Conservation (phyloP, 2,888 invertebrate species). For the Drosophila eohydei region DNA sequence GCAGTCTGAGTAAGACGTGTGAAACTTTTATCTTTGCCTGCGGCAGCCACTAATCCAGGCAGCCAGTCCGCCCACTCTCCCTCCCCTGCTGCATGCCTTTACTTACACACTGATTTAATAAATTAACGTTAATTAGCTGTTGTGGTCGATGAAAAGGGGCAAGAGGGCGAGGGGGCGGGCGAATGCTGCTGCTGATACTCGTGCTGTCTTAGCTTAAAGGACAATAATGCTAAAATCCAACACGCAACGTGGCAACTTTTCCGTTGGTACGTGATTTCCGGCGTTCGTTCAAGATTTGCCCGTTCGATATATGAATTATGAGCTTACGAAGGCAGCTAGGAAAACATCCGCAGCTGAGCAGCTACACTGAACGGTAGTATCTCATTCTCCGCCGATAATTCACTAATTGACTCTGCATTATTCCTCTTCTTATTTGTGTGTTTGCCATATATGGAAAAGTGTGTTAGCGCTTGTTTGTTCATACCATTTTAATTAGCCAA, state of each 20-base stretch:
- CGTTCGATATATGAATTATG: conserved; percentile 74
- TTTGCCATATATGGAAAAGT: conserved; percentile 6
- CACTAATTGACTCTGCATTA: conserved; percentile 47
- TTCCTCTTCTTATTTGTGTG: background rate
- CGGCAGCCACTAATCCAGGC: conserved; percentile 30
- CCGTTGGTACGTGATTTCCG: conserved; percentile 81
- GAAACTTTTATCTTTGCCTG: conserved; percentile 76
- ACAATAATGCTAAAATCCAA: conserved; percentile 71
- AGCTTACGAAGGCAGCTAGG: conserved; percentile 41
- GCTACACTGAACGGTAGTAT: conserved; percentile 51
- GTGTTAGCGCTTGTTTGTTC: conserved; percentile 56
- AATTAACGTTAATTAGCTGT: conserved; percentile 84
- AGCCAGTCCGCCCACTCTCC: conserved; percentile 1
- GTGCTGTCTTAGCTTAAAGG: conserved; percentile 65
- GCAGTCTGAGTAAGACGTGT: conserved; percentile 58
- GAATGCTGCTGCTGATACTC: conserved; percentile 22
- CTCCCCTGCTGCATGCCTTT: conserved; percentile 63
- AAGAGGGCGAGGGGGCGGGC: background rate
- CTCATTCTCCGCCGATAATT: conserved; percentile 55
- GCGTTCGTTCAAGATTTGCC: conserved; percentile 74
- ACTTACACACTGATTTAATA: conserved; percentile 83
- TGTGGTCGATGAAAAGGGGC: conserved; percentile 58
- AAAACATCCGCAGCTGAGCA: conserved; percentile 12
- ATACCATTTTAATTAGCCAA: conserved; percentile 72
- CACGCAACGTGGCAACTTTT: conserved; percentile 74